Evolutionary conservation across 2,113 vertebrate species (phyloP), one percentile per base, ranked within the genome.

Genomic region (Prunella fulvescens): DNA sequence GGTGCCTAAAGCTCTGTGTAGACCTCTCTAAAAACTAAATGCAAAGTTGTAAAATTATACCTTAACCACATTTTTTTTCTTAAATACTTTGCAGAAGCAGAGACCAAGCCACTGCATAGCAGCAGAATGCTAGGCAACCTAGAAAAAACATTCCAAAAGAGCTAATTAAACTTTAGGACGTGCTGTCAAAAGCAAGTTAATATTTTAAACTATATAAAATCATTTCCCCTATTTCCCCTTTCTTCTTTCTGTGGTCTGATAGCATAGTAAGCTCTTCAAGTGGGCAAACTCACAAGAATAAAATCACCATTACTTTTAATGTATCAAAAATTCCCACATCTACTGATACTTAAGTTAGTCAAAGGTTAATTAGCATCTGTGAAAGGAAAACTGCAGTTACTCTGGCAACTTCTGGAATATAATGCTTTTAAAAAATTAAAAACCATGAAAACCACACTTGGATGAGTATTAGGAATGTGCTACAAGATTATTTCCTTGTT

Each of bases 401-500:
- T 65, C 54, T 86, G 97, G 92, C 95, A 95, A 71, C 42, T 71
- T 92, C 58, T 89, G 42, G 96, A 97, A 97, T 97, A 73, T 91
- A 64, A 85, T 92, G 6, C 62, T 97, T 98, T 97, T 2, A 93
- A 17, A 80, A 28, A 65, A 47, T 26, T 14, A 10, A 35, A 28
- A 97, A 97, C 96, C 40, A 81, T 93, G 97, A 92, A 97, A 97
- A 88, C 78, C 57, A 74, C 72, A 81, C 81, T 91, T 90, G 95
- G 69, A 81, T 95, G 56, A 90, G 95, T 96, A 97, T 97, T 98
- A 97, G 98, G 98, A 98, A 98, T 95, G 84, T 94, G 88, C 93
- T 97, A 98, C 97, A 56, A 81, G 96, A 97, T 97, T 97, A 95
- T 72, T 97, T 97, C 95, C 88, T 97, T 92, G 84, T 96, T 97